These are phyloP conservation scores for Zhengitettix transpicula DNA, from an alignment of 2,888 invertebrate species.

Conservation along the genomic window DNA sequence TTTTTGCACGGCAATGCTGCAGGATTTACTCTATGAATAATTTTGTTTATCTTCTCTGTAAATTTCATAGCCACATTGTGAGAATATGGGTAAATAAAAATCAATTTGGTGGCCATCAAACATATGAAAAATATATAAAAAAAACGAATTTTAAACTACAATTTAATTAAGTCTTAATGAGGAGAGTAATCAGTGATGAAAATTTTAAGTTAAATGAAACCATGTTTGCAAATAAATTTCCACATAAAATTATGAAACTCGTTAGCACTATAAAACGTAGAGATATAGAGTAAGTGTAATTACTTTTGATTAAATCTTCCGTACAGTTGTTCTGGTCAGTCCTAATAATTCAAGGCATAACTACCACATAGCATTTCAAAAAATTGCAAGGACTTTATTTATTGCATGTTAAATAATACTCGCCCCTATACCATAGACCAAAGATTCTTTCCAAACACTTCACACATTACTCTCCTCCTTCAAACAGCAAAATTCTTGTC, in stretches of 20 bases:
- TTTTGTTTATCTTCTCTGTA: no score
- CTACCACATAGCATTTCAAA: not conserved
- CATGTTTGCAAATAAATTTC: constrained; percentile 1
- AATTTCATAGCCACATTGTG: no score
- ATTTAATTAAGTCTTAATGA: no score
- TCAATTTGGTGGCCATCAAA: no score
- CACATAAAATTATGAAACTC: constrained; percentile 5
- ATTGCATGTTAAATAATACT: not conserved
- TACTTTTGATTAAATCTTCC: constrained; percentile 1
- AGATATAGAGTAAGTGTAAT: constrained; percentile 8
- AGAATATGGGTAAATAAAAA: no score
- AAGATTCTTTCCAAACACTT: not conserved
- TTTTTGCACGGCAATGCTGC: no score
- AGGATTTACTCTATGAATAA: no score
- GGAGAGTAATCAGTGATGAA: no score
- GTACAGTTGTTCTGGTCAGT: constrained; percentile 1
- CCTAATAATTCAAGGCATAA: not conserved
- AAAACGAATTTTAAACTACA: no score
- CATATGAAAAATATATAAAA: no score
- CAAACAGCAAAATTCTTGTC: not conserved
- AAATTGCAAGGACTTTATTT: not conserved
- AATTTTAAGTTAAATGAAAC: constrained; percentile 8
- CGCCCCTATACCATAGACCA: not conserved
- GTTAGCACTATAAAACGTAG: constrained; percentile 9
- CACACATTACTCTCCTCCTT: not conserved